These are phyloP conservation scores for Athalia cordata DNA, from an alignment of 2,888 invertebrate genomes.

Conservation along the genomic window DNA sequence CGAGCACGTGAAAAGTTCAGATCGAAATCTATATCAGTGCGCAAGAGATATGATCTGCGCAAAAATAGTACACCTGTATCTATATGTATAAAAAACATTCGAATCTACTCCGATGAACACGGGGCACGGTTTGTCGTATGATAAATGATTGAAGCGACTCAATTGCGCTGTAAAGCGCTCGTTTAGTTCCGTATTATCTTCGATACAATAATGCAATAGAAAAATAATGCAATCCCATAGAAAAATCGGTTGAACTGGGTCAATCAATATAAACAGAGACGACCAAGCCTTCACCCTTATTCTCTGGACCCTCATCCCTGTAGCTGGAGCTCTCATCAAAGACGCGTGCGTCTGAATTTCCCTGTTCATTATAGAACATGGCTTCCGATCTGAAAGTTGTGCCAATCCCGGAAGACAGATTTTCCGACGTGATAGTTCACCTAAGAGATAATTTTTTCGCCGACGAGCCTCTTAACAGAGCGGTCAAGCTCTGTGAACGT, in stretches of 20 bases:
- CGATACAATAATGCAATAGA: conserved; percentile 25
- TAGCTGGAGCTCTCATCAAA: conserved; percentile 50
- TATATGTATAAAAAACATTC: too few species aligned
- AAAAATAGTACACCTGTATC: too few species aligned
- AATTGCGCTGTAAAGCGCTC: not conserved
- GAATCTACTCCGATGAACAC: too few species aligned
- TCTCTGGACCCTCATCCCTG: conserved; percentile 45
- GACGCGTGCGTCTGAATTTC: conserved; percentile 64
- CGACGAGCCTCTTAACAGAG: conserved; percentile 88
- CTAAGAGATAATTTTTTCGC: conserved; percentile 86
- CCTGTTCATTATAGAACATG: conserved; percentile 60
- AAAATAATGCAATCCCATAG: not conserved
- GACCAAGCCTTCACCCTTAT: conserved; percentile 26
- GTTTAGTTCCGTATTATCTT: not conserved
- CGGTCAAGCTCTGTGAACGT: conserved; percentile 82
- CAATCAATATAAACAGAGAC: conserved; percentile 68
- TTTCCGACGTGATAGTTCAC: conserved; percentile 82
- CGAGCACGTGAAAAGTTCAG: too few species aligned
- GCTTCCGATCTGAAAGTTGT: conserved; percentile 71
- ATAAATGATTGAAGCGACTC: not conserved
- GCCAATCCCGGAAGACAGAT: conserved; percentile 74
- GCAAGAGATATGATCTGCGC: too few species aligned
- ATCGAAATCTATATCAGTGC: too few species aligned
- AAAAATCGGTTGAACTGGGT: conserved; percentile 67
- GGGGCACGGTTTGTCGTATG: too few species aligned